Conservation (phyloP, 2,797 vertebrate species). For the Sparus aurata region DNA sequence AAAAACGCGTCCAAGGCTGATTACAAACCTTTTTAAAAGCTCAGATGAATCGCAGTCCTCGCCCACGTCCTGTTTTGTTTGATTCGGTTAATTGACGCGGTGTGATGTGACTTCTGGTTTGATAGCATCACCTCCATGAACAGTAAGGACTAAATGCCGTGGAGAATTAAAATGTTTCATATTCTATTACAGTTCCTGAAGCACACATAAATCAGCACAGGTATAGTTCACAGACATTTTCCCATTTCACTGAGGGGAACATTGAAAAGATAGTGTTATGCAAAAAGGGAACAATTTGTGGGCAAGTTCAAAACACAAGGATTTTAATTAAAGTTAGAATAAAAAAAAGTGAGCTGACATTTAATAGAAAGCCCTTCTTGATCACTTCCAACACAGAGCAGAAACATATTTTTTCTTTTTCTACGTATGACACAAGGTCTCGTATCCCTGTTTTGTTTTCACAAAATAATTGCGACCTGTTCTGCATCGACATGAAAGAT, state of each 20-base stretch:
- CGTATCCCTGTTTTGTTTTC: conserved; percentile 6
- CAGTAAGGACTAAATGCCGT: conserved; percentile 15
- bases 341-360: conserved; percentile 26
- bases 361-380: conserved; percentile 22
- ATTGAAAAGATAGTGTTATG: neutral
- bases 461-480: neutral
- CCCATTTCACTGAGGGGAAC: neutral
- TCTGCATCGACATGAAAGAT: conserved; percentile 29
- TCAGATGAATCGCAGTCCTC: conserved; percentile 45
- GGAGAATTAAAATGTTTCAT: neutral
- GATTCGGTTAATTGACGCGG: conserved; percentile 38
- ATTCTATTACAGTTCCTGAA: conserved; percentile 18
- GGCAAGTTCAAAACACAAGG: conserved; percentile 33
- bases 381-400: conserved; percentile 14
- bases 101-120: conserved; percentile 54
- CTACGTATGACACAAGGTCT: neutral
- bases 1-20: conserved; percentile 61
- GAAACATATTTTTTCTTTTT: conserved; percentile 21
- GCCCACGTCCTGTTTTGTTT: conserved; percentile 59
- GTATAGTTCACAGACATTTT: conserved; percentile 15
- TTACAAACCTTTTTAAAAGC: conserved; percentile 59
- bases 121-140: conserved; percentile 47
- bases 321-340: conserved; percentile 38
- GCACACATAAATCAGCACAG: conserved; percentile 15
- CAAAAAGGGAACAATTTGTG: conserved; percentile 6